Evolutionary conservation across 2,888 invertebrate species (phyloP).

Genomic region (Agrotis segetum): DNA sequence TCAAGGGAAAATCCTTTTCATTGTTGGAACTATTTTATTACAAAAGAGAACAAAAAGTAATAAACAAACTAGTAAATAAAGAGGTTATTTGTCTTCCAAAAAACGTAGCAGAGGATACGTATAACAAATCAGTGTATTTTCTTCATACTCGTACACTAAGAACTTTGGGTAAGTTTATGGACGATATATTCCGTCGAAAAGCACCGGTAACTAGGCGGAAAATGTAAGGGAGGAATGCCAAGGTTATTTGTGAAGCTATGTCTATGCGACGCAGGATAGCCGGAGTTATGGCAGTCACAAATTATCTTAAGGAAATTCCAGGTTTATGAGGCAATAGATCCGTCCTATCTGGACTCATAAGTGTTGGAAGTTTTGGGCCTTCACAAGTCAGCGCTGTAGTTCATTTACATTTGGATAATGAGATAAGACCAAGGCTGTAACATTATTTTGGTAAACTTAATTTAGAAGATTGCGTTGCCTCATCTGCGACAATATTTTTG

Average conservation of each 20-base stretch:
- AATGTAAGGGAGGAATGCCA: slow-evolving; percentile 47
- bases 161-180: slow-evolving; percentile 46
- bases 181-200: slow-evolving; percentile 50
- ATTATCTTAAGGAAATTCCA: slow-evolving; percentile 56
- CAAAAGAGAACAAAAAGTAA: slow-evolving; percentile 3
- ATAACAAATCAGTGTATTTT: slow-evolving; percentile 49
- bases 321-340: slow-evolving; percentile 55
- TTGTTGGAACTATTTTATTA: slow-evolving; percentile 18
- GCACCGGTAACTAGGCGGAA: slow-evolving; percentile 55
- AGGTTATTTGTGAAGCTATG: slow-evolving; percentile 22
- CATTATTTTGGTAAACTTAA: slow-evolving; percentile 21
- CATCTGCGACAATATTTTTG: neutral
- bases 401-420: slow-evolving; percentile 44
- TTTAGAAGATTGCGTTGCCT: slow-evolving; percentile 5
- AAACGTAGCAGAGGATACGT: slow-evolving; percentile 14
- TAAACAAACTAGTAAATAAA: slow-evolving; percentile 15
- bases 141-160: slow-evolving; percentile 43
- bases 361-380: slow-evolving; percentile 36
- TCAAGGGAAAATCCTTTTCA: neutral
- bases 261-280: slow-evolving; percentile 19
- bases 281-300: slow-evolving; percentile 51
- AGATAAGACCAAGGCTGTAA: slow-evolving; percentile 20
- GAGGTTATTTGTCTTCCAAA: slow-evolving; percentile 28
- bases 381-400: slow-evolving; percentile 14
- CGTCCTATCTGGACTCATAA: slow-evolving; percentile 38